Evolutionary conservation across 2,888 invertebrate species (phyloP), one percentile per base, ranked within the genome.

Genomic region (Iphiclides podalirius): DNA sequence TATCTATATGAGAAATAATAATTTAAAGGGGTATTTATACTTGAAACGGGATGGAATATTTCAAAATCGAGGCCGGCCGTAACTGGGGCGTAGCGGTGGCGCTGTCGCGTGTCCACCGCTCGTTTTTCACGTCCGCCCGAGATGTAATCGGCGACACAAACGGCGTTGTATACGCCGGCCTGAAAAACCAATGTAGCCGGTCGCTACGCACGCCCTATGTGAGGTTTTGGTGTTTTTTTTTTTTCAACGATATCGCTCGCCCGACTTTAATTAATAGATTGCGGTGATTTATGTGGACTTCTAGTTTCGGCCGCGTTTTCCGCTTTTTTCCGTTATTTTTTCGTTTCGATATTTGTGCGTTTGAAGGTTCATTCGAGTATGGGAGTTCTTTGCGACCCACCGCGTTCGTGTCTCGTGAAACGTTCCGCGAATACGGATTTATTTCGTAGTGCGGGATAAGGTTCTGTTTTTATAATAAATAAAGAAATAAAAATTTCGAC

Each of bases 61-160:
- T 36, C 8, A 16, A 36, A 36, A 36, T 16, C 36, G 36, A 36
- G 36, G 36, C 36, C 36, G 36, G 12, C 2, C 4, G 26, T 9
- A 3, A 6, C 20, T 20, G 12, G 34, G 34, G 1, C 34, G 34
- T 34, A 13, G 34, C 9, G 14, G 14, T n/a, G 34, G 12, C 13
- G 3, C 12, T 6, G 40, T 50, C 16, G 50, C 50, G 43, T 50
- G 50, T 44, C 35, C 44, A 47, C 35, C 23, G 36, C 13, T 12
- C 52, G 57, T 59, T 49, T 54, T 41, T 55, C 52, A 55, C 43
- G 20, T 23, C 28, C 20, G 43, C n/a, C n/a, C 47, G 53, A 45
- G 52, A 59, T 55, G 51, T 54, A 59, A 55, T 55, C 55, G 54
- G 48, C 6, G 50, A 36, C 50, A 40, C 26, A 39, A 50, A 44